Percentiles rank a stretch among this genome's conserved stretches.
These are phyloP conservation scores for Scomber japonicus DNA, from an alignment of 2,113 vertebrate genomes.

Conservation along the genomic window DNA sequence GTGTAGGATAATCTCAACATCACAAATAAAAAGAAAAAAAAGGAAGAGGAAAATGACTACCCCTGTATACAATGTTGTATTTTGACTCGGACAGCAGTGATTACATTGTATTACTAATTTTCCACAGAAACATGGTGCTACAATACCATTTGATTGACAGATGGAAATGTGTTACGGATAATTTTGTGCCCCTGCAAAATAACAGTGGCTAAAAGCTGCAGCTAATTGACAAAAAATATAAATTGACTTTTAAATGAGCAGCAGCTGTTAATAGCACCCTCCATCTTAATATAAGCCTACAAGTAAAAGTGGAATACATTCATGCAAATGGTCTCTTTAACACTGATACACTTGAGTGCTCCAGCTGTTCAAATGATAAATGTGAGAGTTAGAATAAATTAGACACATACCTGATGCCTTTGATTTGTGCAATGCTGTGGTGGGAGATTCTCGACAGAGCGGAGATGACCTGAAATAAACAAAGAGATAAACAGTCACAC, in stretches of 20 bases:
- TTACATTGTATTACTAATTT: background rate
- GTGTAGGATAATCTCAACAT: conserved; percentile 30
- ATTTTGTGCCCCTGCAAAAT: conserved; percentile 19
- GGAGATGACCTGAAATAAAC: conserved; percentile 92
- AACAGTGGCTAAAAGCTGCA: conserved; percentile 47
- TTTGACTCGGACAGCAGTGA: conserved; percentile 5
- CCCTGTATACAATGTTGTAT: conserved; percentile 1
- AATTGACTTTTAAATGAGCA: conserved; percentile 60
- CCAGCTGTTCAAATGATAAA: conserved; percentile 10
- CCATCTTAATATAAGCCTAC: conserved; percentile 25
- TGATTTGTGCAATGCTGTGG: conserved; percentile 94
- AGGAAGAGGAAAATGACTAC: conserved; percentile 17
- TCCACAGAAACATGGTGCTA: background rate
- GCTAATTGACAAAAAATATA: conserved; percentile 65
- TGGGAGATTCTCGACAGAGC: conserved; percentile 94
- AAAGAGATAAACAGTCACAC: conserved; percentile 38
- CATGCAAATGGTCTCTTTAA: conserved; percentile 26
- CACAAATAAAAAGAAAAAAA: background rate
- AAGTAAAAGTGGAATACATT: conserved; percentile 6
- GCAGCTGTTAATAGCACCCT: conserved; percentile 45
- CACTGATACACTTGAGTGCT: background rate
- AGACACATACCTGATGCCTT: conserved; percentile 91
- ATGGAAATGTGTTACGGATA: conserved; percentile 34
- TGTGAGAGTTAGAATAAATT: background rate
- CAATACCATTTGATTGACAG: conserved; percentile 43